Evolutionary conservation across 1,140 invertebrate genomes (phyloP).

Genomic region (Papilio glaucus): DNA sequence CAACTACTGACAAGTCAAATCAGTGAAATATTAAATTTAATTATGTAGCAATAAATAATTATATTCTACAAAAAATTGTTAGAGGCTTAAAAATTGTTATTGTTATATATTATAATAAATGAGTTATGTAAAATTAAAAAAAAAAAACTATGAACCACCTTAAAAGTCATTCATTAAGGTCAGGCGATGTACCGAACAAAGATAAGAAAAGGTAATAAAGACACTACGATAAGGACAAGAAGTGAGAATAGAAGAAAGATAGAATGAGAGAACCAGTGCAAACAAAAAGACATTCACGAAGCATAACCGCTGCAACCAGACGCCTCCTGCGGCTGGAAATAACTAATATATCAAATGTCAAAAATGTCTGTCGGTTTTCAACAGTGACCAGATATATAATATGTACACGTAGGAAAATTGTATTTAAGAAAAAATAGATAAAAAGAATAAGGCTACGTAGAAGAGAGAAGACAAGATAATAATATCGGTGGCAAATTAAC

Average conservation of each 20-base stretch:
- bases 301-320: constrained; percentile 56
- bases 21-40: no score
- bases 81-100: neutral
- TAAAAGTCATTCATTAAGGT: constrained; percentile 19
- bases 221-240: constrained; percentile 22
- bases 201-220: constrained; percentile 27
- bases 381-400: neutral
- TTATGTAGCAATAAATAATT: neutral
- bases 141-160: neutral
- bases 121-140: neutral
- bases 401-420: neutral
- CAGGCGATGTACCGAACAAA: constrained; percentile 4
- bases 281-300: constrained; percentile 60
- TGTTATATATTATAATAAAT: neutral
- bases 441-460: neutral
- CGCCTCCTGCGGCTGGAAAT: constrained; percentile 52
- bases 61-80: neutral
- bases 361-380: neutral
- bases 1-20: no score
- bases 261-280: constrained; percentile 59
- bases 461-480: neutral
- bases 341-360: constrained; percentile 47
- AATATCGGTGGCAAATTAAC: no score
- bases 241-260: constrained; percentile 35
- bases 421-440: neutral